A percentile compares a stretch with the other conserved stretches of the same genome.
Evolutionary conservation across 1,140 invertebrate species (phyloP).

Genomic region (Orius laevigatus): DNA sequence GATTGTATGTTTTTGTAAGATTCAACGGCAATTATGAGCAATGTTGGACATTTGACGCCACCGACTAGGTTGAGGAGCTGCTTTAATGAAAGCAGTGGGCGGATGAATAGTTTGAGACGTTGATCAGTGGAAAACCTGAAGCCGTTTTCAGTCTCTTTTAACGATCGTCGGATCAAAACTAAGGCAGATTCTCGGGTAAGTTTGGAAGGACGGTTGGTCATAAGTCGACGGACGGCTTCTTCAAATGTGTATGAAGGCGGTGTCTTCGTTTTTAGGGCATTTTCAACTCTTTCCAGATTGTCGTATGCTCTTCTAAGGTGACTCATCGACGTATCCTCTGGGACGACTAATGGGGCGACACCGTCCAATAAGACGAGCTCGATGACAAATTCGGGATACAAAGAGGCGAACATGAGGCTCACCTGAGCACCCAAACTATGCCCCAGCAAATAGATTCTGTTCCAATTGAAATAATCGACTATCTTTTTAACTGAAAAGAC

Average conservation of each 20-base stretch:
- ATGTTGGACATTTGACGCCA: slow-evolving; percentile 20
- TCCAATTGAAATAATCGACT: slow-evolving; percentile 38
- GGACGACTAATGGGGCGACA: slow-evolving; percentile 24
- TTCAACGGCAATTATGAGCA: slow-evolving; percentile 24
- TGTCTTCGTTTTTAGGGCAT: slow-evolving; percentile 20
- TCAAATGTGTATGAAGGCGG: slow-evolving; percentile 31
- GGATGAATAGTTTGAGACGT: slow-evolving; percentile 21
- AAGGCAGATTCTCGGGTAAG: slow-evolving; percentile 30
- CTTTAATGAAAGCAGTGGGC: slow-evolving; percentile 16
- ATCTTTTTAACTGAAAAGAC: slow-evolving; percentile 32
- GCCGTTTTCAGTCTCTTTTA: slow-evolving; percentile 24
- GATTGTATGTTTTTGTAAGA: slow-evolving; percentile 13
- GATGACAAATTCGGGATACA: slow-evolving; percentile 33
- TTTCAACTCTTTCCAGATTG: slow-evolving; percentile 12
- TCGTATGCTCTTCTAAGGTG: slow-evolving; percentile 23
- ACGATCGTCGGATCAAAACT: slow-evolving; percentile 30
- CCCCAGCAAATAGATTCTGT: slow-evolving; percentile 33
- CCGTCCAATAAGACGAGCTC: slow-evolving; percentile 37
- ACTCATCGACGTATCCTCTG: slow-evolving; percentile 22
- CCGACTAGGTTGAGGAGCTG: slow-evolving; percentile 16
- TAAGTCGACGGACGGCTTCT: slow-evolving; percentile 31
- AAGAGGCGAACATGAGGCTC: slow-evolving; percentile 27
- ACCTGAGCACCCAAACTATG: slow-evolving; percentile 41
- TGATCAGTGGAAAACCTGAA: slow-evolving; percentile 26
- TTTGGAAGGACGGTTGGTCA: slow-evolving; percentile 23